A percentile compares a stretch with the other conserved stretches of the same genome.
phyloP scores from a whole-genome alignment of 2,113 vertebrate genomes.

The Cynocephalus volans region DNA sequence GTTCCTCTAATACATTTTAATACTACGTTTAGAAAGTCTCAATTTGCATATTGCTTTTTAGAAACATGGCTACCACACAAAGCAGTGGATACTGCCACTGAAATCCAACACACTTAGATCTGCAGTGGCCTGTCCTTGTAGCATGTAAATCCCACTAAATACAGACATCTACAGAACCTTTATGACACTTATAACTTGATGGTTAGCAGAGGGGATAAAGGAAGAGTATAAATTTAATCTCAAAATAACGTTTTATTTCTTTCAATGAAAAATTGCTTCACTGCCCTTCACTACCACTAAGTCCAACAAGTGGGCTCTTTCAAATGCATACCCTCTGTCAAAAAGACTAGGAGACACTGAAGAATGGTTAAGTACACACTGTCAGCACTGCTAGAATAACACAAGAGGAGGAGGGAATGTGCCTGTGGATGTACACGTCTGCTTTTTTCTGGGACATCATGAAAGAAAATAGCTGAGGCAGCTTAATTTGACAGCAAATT shows the following conservation, averaged over 20 bases:
- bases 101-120: background rate
- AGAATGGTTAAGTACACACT: background rate
- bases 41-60: background rate
- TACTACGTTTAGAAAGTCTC: background rate
- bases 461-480: background rate
- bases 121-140: accelerated
- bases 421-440: background rate
- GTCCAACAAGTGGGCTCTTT: background rate
- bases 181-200: background rate
- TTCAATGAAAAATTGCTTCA: background rate
- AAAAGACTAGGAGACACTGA: background rate
- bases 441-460: background rate
- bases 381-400: background rate
- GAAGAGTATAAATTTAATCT: background rate
- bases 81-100: background rate
- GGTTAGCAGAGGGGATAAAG: background rate
- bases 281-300: background rate
- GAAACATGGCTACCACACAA: background rate
- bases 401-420: background rate
- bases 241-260: background rate
- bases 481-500: background rate
- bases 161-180: background rate
- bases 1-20: background rate
- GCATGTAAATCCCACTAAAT: background rate
- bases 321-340: background rate